A percentile compares a stretch with the other conserved stretches of the same genome.
These are phyloP conservation scores for Myopa testacea DNA, from an alignment of 2,888 invertebrate species.

Conservation along the genomic window DNA sequence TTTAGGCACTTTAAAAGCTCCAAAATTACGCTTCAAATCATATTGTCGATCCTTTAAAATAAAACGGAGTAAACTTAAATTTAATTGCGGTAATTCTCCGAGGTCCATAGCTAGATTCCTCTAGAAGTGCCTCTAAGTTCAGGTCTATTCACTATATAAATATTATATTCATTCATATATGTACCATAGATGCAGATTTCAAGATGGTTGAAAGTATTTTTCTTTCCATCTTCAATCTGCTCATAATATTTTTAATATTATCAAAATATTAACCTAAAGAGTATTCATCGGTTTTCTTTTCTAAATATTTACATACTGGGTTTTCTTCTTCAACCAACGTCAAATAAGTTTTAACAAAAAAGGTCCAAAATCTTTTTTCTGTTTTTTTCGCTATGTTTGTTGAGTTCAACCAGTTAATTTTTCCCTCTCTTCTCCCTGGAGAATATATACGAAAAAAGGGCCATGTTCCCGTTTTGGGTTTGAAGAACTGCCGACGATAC, in stretches of 20 bases:
- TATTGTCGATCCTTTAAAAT: too few relatives aligned
- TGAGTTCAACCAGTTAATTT: neutral
- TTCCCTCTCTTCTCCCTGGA: neutral
- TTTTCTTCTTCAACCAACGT: conserved; percentile 45
- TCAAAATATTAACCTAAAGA: neutral
- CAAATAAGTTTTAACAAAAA: conserved; percentile 44
- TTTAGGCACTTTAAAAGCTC: too few relatives aligned
- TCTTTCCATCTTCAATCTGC: neutral
- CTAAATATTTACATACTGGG: conserved; percentile 43
- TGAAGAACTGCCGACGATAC: neutral
- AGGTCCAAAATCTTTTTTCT: neutral
- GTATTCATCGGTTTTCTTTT: neutral
- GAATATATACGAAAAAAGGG: neutral
- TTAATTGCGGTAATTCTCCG: too few relatives aligned
- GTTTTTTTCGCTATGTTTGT: neutral
- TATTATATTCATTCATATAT: too few relatives aligned
- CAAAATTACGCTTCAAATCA: too few relatives aligned
- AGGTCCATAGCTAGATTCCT: too few relatives aligned
- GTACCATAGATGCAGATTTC: neutral
- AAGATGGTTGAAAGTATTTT: neutral
- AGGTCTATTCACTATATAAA: too few relatives aligned
- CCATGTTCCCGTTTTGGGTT: neutral
- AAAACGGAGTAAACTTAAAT: too few relatives aligned
- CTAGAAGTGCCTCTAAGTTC: too few relatives aligned
- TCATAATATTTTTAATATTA: neutral